Evolutionary conservation across 2,113 vertebrate genomes (phyloP).

Genomic region (Callorhinus ursinus): DNA sequence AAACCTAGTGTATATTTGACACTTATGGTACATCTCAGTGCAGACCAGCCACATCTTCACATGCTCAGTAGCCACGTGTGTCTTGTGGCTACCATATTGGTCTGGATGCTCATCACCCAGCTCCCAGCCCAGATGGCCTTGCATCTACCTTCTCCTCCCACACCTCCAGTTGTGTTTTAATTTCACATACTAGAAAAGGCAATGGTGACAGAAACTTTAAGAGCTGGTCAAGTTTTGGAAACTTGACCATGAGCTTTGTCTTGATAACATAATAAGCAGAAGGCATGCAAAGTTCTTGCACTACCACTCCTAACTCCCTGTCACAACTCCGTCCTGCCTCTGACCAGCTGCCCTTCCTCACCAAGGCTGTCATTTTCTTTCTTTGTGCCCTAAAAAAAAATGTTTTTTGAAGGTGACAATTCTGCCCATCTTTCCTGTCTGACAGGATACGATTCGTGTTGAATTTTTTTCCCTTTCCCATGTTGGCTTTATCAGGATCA

Average conservation of each 20-base stretch:
- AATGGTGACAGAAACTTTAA: neutral
- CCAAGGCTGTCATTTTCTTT: neutral
- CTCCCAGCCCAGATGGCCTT: neutral
- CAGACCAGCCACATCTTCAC: fast-evolving
- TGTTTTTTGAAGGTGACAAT: neutral
- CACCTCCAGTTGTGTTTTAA: neutral
- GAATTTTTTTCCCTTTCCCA: too few species aligned
- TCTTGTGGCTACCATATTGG: neutral
- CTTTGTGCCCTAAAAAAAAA: neutral
- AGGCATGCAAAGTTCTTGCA: fast-evolving
- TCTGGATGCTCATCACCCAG: neutral
- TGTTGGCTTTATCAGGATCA: neutral
- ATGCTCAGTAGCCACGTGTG: fast-evolving
- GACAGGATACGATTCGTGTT: fast-evolving
- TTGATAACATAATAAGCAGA: neutral
- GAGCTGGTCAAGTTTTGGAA: neutral
- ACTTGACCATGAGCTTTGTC: neutral
- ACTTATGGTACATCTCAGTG: fast-evolving
- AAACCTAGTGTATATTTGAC: too few species aligned
- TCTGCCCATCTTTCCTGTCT: neutral
- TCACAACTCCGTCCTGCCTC: neutral
- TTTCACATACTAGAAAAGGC: neutral
- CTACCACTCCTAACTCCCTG: fast-evolving
- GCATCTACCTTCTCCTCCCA: neutral
- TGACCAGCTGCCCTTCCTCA: neutral